Conservation (phyloP, 2,888 invertebrate genomes). For the Dryobotodes eremita region DNA sequence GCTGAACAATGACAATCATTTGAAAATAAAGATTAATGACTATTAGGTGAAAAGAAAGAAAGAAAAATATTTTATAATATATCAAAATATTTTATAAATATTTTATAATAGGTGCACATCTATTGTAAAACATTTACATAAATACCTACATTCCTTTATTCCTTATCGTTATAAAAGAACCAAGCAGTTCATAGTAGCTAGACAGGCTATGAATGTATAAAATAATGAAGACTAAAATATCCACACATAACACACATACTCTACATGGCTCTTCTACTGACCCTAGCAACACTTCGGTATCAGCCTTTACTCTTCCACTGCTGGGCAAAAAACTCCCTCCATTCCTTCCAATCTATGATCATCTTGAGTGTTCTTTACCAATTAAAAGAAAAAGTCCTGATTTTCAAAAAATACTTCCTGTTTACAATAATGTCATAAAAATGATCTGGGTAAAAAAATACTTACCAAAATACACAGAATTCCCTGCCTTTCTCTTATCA, state of each 20-base stretch:
- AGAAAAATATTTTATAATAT: no score
- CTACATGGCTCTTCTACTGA: background rate
- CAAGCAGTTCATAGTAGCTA: background rate
- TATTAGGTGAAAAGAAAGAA: background rate
- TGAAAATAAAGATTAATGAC: background rate
- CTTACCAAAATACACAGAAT: slow-evolving; percentile 91
- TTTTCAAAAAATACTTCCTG: background rate
- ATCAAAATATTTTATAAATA: no score
- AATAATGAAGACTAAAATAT: background rate
- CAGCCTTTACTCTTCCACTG: background rate
- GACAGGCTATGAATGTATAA: background rate
- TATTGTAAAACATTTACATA: background rate
- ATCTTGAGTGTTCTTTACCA: background rate
- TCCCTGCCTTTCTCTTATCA: slow-evolving; percentile 88
- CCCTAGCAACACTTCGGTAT: background rate
- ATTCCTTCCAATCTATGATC: background rate
- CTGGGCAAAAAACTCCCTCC: no score
- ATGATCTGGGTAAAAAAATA: background rate
- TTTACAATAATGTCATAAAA: background rate
- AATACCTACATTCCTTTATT: background rate
- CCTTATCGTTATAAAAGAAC: background rate
- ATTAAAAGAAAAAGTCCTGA: no score
- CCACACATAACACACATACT: no score
- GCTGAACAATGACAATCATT: slow-evolving; percentile 12
- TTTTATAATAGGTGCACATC: no score